Evolutionary conservation across 2,888 invertebrate genomes (phyloP), one percentile per base, ranked within the genome.

Genomic region (Micoletzkya japonica): DNA sequence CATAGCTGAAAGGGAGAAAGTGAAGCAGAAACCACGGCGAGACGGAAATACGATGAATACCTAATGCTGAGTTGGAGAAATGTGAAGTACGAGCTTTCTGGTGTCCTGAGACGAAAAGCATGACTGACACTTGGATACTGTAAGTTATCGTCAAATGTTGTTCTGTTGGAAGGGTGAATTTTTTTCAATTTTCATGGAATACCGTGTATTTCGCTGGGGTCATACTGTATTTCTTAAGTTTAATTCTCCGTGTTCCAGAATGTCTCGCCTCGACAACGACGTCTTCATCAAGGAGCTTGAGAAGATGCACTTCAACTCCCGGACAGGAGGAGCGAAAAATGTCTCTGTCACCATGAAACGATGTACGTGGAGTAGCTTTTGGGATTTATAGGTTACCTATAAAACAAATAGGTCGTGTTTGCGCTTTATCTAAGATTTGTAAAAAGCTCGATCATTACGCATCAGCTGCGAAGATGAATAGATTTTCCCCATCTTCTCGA

Each of bases 321-420:
- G 92, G 71, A 89, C 90, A 76, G 75, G 76, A 20, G 81, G 81
- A 39, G 71, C 80, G 4, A 71, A 72, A 32, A 72, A 77, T 32
- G 91, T 95, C 61, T 90, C 90, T 50, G 90, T 95, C 87, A 93
- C 93, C 54, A 93, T 95, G 90, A 96, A 95, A 89, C 90, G 93
- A 89, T 95, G 94, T 93, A 90, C 91, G 92, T 71, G 64, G n/a
- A n/a, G 58, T 72, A 26, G 10, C 6, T 10, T n/a, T n/a, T n/a
- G n/a, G n/a, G n/a, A n/a, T n/a, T n/a, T n/a, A n/a, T n/a, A n/a
- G n/a, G n/a, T n/a, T n/a, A n/a, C n/a, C n/a, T n/a, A n/a, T n/a
- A n/a, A n/a, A n/a, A n/a, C n/a, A n/a, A n/a, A n/a, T n/a, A n/a
- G n/a, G n/a, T n/a, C n/a, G n/a, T n/a, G n/a, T n/a, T n/a, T n/a